A percentile compares a stretch with the other conserved stretches of the same genome.
Evolutionary conservation across 1,140 invertebrate genomes (phyloP).

Genomic region (Anoplolepis gracilipes): DNA sequence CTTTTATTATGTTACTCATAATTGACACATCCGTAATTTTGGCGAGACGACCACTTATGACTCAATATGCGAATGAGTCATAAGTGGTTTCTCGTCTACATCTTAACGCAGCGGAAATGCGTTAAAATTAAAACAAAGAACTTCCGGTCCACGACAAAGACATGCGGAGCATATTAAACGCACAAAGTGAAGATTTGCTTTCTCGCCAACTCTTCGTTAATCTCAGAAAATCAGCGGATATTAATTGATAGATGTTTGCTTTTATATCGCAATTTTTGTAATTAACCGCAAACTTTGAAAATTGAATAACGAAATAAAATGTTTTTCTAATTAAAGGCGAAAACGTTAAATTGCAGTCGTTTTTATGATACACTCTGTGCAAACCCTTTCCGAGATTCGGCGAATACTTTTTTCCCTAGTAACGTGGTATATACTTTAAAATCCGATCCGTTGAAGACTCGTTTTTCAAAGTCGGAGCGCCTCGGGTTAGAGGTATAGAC

Average conservation of each 20-base stretch:
- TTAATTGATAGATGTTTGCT: background rate
- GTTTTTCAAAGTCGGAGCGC: slow-evolving; percentile 25
- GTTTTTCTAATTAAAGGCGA: background rate
- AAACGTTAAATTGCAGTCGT: background rate
- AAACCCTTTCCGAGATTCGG: slow-evolving; percentile 5
- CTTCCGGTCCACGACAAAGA: slow-evolving; percentile 41
- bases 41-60: slow-evolving; percentile 13
- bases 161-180: slow-evolving; percentile 17
- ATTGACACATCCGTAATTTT: slow-evolving; percentile 69
- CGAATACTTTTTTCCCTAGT: background rate
- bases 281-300: background rate
- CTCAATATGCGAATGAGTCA: slow-evolving; percentile 59
- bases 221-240: background rate
- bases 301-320: background rate
- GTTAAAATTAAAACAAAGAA: slow-evolving; percentile 62
- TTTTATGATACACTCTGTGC: background rate
- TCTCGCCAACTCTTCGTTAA: background rate
- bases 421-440: slow-evolving; percentile 35
- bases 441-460: slow-evolving; percentile 26
- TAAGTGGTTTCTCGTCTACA: slow-evolving; percentile 57
- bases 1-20: slow-evolving; percentile 50
- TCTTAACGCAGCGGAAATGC: slow-evolving; percentile 58
- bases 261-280: background rate
- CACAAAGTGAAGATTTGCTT: slow-evolving; percentile 36
- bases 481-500: slow-evolving; percentile 26